A percentile compares a stretch with the other conserved stretches of the same genome.
Conservation (phyloP, 1,140 invertebrate genomes). For the Drosophila asahinai region DNA sequence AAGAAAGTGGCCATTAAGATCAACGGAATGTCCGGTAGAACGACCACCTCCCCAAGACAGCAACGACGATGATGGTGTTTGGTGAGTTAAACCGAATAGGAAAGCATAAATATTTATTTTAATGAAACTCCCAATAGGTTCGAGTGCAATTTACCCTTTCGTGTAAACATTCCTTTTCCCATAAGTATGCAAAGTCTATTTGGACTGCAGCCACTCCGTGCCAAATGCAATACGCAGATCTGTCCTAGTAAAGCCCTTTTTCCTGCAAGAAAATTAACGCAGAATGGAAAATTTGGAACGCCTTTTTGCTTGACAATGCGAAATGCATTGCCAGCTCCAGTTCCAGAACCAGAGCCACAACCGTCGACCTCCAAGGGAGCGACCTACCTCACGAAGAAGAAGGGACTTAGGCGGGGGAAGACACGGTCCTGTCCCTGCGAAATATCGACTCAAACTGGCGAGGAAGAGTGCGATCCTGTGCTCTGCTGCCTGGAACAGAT, state of each 20-base stretch:
- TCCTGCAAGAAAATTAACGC: neutral
- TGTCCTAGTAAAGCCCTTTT: neutral
- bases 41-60: neutral
- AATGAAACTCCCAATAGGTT: constrained; percentile 34
- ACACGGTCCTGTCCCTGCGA: constrained; percentile 3
- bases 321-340: neutral
- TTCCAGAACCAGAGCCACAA: neutral
- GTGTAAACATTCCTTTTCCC: constrained; percentile 48
- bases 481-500: constrained; percentile 26
- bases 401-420: neutral
- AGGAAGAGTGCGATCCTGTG: constrained; percentile 5
- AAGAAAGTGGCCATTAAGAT: neutral
- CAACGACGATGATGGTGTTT: constrained; percentile 22
- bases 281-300: neutral
- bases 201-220: neutral
- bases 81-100: constrained; percentile 18
- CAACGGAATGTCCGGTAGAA: neutral
- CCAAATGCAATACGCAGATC: neutral
- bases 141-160: constrained; percentile 61
- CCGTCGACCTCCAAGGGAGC: neutral
- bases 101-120: neutral
- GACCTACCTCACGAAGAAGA: neutral
- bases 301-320: constrained; percentile 16
- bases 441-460: constrained; percentile 31
- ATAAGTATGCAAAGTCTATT: constrained; percentile 22